These are phyloP conservation scores for Amphiprion clarkii DNA, from an alignment of 2,797 vertebrate genomes.

Conservation along the genomic window DNA sequence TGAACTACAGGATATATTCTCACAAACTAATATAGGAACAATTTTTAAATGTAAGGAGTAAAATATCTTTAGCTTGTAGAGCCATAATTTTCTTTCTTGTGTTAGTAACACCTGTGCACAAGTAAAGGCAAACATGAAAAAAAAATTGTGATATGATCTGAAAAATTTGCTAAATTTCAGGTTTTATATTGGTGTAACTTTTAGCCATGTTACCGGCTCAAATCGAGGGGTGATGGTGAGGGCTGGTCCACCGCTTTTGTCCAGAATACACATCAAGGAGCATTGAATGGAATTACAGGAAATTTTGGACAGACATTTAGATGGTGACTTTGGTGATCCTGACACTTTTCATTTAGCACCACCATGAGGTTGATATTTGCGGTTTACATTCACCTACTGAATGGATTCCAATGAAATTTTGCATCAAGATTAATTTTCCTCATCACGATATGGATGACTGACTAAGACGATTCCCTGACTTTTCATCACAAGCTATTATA, in stretches of 20 bases:
- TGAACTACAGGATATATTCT: too few species aligned
- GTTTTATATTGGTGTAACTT: background rate
- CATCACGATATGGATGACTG: background rate
- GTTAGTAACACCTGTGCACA: too few species aligned
- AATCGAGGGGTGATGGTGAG: too few species aligned
- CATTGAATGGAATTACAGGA: background rate
- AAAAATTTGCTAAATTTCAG: too few species aligned
- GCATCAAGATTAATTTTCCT: too few species aligned
- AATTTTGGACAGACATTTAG: background rate
- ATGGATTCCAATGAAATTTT: too few species aligned
- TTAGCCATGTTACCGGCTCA: background rate
- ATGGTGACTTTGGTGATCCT: background rate
- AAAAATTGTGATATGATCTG: too few species aligned
- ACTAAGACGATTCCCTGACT: background rate
- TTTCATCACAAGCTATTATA: background rate
- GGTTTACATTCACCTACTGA: background rate
- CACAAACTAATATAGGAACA: too few species aligned
- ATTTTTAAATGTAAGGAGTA: too few species aligned
- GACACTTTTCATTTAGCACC: background rate
- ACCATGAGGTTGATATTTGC: background rate
- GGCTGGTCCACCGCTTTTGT: background rate
- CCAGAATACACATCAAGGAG: background rate
- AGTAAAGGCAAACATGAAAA: too few species aligned
- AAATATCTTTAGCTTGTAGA: too few species aligned
- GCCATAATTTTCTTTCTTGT: too few species aligned